A percentile compares a stretch with the other conserved stretches of the same genome.
Conservation (phyloP, 1,140 invertebrate species). For the Schlechtendalia chinensis region DNA sequence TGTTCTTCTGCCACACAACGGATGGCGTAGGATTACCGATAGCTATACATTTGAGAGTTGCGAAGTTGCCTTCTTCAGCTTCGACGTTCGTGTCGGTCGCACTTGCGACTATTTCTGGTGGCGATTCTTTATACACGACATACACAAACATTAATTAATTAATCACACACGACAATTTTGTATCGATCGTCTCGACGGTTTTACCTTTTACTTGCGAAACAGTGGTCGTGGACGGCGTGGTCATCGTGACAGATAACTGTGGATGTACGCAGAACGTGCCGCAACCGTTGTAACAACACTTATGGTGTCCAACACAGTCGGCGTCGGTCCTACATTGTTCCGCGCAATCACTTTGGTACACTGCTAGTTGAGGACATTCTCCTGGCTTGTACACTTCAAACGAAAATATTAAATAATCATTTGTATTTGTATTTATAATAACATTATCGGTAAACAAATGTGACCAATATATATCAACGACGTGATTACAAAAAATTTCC, state of each 20-base stretch:
- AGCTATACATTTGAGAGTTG: constrained; percentile 70
- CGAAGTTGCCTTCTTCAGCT: constrained; percentile 70
- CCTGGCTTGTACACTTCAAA: constrained; percentile 70
- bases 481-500: no score
- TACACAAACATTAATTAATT: background rate
- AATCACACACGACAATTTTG: background rate
- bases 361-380: constrained; percentile 64
- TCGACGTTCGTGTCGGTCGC: constrained; percentile 62
- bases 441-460: background rate
- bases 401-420: constrained; percentile 50
- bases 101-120: constrained; percentile 51
- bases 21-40: constrained; percentile 72
- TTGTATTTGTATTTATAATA: background rate
- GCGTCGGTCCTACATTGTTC: constrained; percentile 77
- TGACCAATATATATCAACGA: no score
- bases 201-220: constrained; percentile 27
- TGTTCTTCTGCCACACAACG: constrained; percentile 73
- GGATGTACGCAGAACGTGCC: constrained; percentile 68
- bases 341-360: constrained; percentile 60
- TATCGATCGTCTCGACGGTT: background rate
- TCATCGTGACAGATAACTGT: constrained; percentile 53
- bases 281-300: constrained; percentile 81
- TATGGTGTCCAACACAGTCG: constrained; percentile 72
- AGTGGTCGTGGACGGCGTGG: background rate
- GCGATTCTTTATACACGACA: constrained; percentile 31